Conservation (phyloP, 2,797 vertebrate genomes). For the Acanthis flammea region DNA sequence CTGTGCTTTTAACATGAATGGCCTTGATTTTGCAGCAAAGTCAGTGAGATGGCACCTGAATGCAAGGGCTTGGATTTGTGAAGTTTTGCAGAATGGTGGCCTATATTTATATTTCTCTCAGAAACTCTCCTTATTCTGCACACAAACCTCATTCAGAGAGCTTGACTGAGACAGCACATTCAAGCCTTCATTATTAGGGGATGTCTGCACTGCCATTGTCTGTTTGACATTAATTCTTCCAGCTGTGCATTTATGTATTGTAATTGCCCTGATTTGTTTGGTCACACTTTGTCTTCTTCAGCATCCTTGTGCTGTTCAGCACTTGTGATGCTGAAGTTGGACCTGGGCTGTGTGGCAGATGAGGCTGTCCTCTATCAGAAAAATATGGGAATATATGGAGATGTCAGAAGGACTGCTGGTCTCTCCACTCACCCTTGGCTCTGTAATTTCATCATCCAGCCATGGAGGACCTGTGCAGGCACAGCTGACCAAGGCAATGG, state of each 20-base stretch:
- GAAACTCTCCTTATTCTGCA: neutral
- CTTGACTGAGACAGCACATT: neutral
- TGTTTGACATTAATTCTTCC: neutral
- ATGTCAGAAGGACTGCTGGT: neutral
- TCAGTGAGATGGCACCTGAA: neutral
- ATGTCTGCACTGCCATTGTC: neutral
- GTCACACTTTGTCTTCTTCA: neutral
- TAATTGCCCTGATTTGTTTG: neutral
- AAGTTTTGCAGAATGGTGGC: neutral
- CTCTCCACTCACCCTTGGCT: neutral
- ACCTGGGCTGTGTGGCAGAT: neutral
- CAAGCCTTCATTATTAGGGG: neutral
- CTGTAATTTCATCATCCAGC: neutral
- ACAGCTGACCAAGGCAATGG: neutral
- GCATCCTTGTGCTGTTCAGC: neutral
- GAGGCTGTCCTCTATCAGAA: neutral
- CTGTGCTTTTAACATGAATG: neutral
- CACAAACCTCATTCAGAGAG: neutral
- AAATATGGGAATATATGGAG: neutral
- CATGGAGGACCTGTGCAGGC: neutral
- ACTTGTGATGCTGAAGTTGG: rapidly evolving
- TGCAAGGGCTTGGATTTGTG: neutral
- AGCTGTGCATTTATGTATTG: neutral
- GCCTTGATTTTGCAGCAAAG: neutral
- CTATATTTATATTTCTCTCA: neutral